These are phyloP conservation scores for Lanistes nyassanus DNA, from an alignment of 1,140 invertebrate genomes.

Conservation along the genomic window DNA sequence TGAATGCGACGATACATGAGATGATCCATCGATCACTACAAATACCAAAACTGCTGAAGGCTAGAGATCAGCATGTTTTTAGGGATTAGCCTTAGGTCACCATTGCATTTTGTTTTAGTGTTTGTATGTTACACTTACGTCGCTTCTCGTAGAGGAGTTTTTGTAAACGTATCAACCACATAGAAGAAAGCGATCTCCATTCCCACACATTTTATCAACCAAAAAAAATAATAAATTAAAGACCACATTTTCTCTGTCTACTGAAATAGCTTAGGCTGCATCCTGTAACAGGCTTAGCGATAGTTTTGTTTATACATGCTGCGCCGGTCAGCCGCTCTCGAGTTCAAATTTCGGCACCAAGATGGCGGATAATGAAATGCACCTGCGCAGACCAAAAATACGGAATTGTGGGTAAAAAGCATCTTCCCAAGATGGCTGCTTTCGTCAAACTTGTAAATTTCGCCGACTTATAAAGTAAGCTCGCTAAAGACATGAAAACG, in stretches of 20 bases:
- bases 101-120: too few relatives aligned
- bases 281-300: neutral
- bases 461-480: slow-evolving; percentile 37
- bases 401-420: slow-evolving; percentile 15
- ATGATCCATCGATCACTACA: too few relatives aligned
- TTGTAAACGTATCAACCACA: slow-evolving; percentile 54
- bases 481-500: neutral
- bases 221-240: slow-evolving; percentile 35
- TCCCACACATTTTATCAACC: slow-evolving; percentile 37
- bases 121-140: slow-evolving; percentile 44
- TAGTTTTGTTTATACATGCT: neutral
- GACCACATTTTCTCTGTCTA: slow-evolving; percentile 41
- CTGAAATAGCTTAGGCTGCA: neutral
- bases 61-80: too few relatives aligned
- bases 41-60: too few relatives aligned
- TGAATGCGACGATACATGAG: too few relatives aligned
- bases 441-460: slow-evolving; percentile 40
- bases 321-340: neutral
- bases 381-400: slow-evolving; percentile 29
- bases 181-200: slow-evolving; percentile 56
- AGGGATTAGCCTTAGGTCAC: too few relatives aligned
- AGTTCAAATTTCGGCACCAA: slow-evolving; percentile 49
- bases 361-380: slow-evolving; percentile 53
- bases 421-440: slow-evolving; percentile 57
- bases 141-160: slow-evolving; percentile 50